Base-by-base conservation (phyloP, 1,140 invertebrate genomes). In the Bombus sibiricus region DNA sequence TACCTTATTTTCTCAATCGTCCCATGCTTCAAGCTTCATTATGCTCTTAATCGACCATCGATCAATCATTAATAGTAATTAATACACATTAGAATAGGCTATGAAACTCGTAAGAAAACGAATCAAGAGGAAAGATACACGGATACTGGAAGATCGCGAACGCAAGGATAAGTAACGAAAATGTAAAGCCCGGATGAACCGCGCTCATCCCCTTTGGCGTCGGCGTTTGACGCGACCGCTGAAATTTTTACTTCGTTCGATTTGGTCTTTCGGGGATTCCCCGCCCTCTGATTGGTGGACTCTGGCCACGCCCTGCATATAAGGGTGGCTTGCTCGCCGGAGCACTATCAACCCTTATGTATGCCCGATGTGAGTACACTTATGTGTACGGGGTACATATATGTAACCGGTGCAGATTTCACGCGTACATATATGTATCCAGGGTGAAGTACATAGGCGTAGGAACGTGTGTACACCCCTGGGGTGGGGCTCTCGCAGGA, bases 201-300 rank as follows among this genome's bases (percentile, higher is more conserved):
- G 87, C 82, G 88, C 75, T 94, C 90, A 93, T 93, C 92, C 92
- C 88, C 89, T 93, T 93, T 92, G 90, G 87, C 89, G 85, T 87
- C 89, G 90, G 86, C 92, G 92, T 94, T 93, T 92, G 92, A 93
- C 92, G 93, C 89, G 92, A 92, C 92, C 92, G 91, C 92, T 93
- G 92, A 93, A 94, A 93, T 93, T 93, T 94, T 93, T 93, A 92
- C 91, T 92, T 87, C 73, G 89, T 93, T 94, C 93, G 92, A 94
- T 93, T 94, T 94, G 93, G 91, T 85, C 91, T 92, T 93, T 93
- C 88, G 88, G 89, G 83, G 88, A 89, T 91, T 92, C 85, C 87
- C 85, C 85, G 92, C 83, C 85, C 85, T 92, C 92, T 88, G 91
- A 94, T 94, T 94, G 93, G 94, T 91, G 92, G 92, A 93, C 91